Evolutionary conservation across 2,888 invertebrate genomes (phyloP).

Genomic region (Caenorhabditis virilis): DNA sequence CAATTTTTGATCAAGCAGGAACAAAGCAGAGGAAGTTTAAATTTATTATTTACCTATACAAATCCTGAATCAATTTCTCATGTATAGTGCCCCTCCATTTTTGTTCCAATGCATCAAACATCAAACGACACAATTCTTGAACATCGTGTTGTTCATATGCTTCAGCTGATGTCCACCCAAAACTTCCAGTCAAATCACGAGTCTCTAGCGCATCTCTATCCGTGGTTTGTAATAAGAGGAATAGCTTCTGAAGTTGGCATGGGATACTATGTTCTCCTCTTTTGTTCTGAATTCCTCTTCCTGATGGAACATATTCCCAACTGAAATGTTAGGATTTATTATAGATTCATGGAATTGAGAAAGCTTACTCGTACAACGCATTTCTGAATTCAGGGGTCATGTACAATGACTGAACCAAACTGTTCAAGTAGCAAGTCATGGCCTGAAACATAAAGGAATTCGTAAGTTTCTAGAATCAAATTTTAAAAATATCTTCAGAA

Average conservation of each 20-base stretch:
- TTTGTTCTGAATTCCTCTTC: slow-evolving; percentile 9
- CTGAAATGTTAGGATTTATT: slow-evolving; percentile 24
- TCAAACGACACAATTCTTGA: slow-evolving; percentile 85
- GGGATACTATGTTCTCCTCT: slow-evolving; percentile 79
- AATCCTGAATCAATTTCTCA: slow-evolving; percentile 80
- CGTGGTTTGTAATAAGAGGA: slow-evolving; percentile 84
- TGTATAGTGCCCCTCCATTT: slow-evolving; percentile 81
- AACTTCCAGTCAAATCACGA: slow-evolving; percentile 83
- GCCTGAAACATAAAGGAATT: no score
- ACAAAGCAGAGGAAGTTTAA: no score
- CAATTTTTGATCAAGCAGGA: not conserved
- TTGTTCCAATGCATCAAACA: slow-evolving; percentile 86
- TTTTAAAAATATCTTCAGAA: no score
- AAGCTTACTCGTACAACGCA: slow-evolving; percentile 76
- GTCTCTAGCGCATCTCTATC: slow-evolving; percentile 82
- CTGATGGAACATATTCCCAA: slow-evolving; percentile 47
- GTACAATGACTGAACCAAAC: slow-evolving; percentile 83
- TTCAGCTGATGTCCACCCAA: slow-evolving; percentile 87
- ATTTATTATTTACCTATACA: slow-evolving; percentile 76
- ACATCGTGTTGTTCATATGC: slow-evolving; percentile 92
- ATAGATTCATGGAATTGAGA: no score
- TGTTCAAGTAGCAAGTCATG: slow-evolving; percentile 90
- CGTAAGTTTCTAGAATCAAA: no score
- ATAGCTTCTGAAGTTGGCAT: slow-evolving; percentile 83
- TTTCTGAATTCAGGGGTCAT: slow-evolving; percentile 92